A percentile compares a stretch with the other conserved stretches of the same genome.
Conservation (phyloP, 2,797 vertebrate species). For the Peromyscus attwateri region DNA sequence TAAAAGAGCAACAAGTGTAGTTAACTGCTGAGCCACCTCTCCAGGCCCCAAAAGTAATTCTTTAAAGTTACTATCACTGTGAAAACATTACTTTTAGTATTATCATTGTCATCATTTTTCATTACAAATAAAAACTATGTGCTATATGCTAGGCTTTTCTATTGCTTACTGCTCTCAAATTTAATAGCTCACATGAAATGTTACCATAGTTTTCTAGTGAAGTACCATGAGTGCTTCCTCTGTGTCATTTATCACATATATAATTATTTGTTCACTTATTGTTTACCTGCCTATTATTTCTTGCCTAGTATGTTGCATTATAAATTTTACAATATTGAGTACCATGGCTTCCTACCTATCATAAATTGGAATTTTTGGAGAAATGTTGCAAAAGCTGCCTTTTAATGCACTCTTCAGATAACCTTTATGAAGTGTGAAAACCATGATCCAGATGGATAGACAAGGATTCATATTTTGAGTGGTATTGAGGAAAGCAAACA, state of each 20-base stretch:
- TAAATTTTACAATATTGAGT: not conserved
- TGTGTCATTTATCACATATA: not conserved
- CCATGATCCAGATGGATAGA: not conserved
- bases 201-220: not conserved
- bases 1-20: not conserved
- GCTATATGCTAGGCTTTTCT: not conserved
- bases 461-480: not conserved
- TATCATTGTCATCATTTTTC: not conserved
- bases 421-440: not conserved
- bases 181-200: not conserved
- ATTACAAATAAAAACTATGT: not conserved
- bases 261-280: not conserved
- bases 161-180: not conserved
- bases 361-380: not conserved
- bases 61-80: not conserved
- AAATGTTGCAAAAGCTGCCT: not conserved
- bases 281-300: not conserved
- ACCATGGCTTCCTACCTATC: not conserved
- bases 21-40: not conserved
- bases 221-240: not conserved
- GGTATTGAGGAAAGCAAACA: slow-evolving; percentile 22
- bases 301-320: not conserved
- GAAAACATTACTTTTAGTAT: not conserved
- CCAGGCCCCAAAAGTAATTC: not conserved
- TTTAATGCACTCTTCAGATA: not conserved